phyloP scores from a whole-genome alignment of 2,888 invertebrate genomes.

The Dorcus hopei region DNA sequence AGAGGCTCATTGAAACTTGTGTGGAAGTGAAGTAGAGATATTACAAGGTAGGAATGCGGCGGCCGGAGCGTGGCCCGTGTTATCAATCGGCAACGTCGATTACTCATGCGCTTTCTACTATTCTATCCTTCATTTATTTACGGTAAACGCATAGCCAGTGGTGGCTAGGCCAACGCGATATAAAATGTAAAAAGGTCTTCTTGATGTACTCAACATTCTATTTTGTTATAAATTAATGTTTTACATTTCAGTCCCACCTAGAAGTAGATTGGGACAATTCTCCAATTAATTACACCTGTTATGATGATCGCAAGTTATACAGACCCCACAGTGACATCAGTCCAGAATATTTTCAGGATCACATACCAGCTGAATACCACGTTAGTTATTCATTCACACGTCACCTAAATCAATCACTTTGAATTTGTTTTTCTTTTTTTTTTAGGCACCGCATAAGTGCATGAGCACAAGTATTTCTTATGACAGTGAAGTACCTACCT shows the following conservation, averaged over 20 bases:
- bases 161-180: no score
- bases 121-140: no score
- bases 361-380: constrained; percentile 56
- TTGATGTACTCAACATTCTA: no score
- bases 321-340: constrained; percentile 49
- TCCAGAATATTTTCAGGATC: constrained; percentile 54
- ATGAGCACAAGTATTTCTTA: constrained; percentile 65
- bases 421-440: constrained; percentile 17
- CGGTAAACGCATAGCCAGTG: no score
- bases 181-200: no score
- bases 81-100: no score
- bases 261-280: constrained; percentile 50
- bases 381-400: constrained; percentile 44
- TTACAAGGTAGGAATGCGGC: no score
- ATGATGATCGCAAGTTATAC: constrained; percentile 47
- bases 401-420: background rate
- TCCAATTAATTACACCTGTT: constrained; percentile 25
- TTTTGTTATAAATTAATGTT: background rate
- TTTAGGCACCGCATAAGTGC: constrained; percentile 66
- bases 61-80: no score
- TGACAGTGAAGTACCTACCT: constrained; percentile 62
- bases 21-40: no score
- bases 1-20: no score
- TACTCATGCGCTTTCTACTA: no score
- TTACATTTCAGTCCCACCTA: constrained; percentile 55